phyloP scores from a whole-genome alignment of 2,797 vertebrate species.

The Tokudaia tokunoshimensis region DNA sequence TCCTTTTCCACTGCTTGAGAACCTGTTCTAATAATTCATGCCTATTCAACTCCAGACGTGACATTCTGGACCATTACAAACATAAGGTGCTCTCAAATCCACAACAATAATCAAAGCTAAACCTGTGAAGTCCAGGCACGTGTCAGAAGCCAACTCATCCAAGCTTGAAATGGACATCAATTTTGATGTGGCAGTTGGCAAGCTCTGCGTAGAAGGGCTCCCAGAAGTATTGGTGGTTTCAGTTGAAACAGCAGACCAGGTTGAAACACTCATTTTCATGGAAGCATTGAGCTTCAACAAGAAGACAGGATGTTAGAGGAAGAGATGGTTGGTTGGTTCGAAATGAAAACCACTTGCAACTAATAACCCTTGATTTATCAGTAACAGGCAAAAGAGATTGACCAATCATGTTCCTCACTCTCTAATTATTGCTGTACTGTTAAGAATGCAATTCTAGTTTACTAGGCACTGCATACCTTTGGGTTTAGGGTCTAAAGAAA shows the following conservation, averaged over 20 bases:
- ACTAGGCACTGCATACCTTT: not conserved
- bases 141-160: conserved; percentile 45
- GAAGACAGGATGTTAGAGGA: conserved; percentile 39
- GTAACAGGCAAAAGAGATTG: not conserved
- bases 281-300: conserved; percentile 13
- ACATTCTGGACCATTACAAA: conserved; percentile 20
- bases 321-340: conserved; percentile 21
- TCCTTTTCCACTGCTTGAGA: conserved; percentile 40
- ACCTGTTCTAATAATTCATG: conserved; percentile 58
- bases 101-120: conserved; percentile 63
- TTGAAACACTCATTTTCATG: conserved; percentile 21
- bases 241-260: conserved; percentile 43
- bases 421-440: conserved; percentile 42
- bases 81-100: conserved; percentile 58
- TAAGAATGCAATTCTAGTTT: not conserved
- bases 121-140: conserved; percentile 10
- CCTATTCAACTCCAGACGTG: conserved; percentile 26
- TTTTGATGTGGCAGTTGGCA: conserved; percentile 51
- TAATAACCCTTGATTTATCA: conserved; percentile 5
- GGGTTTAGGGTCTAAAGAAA: conserved; percentile 6
- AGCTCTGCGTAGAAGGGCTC: conserved; percentile 32
- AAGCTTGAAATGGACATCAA: not conserved
- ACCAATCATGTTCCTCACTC: not conserved
- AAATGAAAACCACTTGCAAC: conserved; percentile 70
- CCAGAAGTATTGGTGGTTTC: conserved; percentile 47